Base-by-base conservation (phyloP, 2,113 vertebrate genomes). In the Helogale parvula region DNA sequence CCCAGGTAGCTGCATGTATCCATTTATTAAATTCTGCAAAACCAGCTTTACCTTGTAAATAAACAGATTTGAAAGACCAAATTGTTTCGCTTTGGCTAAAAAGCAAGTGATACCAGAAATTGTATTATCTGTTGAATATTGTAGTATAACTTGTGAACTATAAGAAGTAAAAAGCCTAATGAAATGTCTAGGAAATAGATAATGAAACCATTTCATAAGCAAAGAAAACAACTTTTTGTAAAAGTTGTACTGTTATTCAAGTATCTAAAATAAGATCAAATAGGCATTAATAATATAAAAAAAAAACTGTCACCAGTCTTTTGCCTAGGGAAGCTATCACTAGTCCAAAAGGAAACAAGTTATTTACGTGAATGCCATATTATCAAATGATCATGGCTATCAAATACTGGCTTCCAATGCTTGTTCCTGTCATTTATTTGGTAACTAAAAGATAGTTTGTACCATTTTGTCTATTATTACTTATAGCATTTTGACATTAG, bases 241-340 rank as follows among this genome's bases (percentile, higher is more conserved):
- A 74, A 96, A 92, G 15, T 71, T 89, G 21, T 84, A 80, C 41
- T 93, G 54, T 57, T 85, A 74, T 27, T 74, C 60, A 86, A 74
- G 16, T 80, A 91, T 85, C 74, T 82, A 93, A 96, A 88, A 88
- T 95, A 86, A 80, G 33, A 83, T 92, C 47, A 82, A 96, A 83
- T 72, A 76, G 5, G 14, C 54, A 76, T 54, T 82, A 77, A 65
- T 54, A 91, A 83, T 68, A 23, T 68, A 76, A 60, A 82, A 52
- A 82, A 52, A 54, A 92, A 69, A 57, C 10, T 74, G 8, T 54
- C 3, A 83, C 19, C 81, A 93, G 65, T 88, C 71, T 35, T 96
- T 87, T 84, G 66, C 54, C 65, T 80, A 27, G 82, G 29, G 45
- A 82, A 69, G 23, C 50, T 60, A 33, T 65, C 74, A 52, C 15